These are phyloP conservation scores for Leucopsar rothschildi DNA, from an alignment of 2,113 vertebrate species.

Conservation along the genomic window DNA sequence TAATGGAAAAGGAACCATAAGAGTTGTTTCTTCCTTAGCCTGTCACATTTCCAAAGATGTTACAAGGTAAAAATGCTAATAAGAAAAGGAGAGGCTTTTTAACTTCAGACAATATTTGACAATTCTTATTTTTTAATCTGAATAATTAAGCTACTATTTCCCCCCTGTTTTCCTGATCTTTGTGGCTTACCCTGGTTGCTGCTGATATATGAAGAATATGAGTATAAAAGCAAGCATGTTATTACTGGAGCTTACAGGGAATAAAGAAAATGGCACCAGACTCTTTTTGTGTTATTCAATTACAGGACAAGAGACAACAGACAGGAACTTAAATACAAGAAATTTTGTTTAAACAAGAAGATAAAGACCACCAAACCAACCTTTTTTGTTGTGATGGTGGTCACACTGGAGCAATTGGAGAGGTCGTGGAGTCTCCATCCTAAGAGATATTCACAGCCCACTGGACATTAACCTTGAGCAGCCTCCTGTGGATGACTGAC, in stretches of 20 bases:
- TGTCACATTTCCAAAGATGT: background rate
- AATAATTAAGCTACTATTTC: background rate
- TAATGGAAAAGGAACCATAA: background rate
- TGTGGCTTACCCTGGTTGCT: background rate
- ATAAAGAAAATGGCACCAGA: background rate
- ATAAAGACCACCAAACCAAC: background rate
- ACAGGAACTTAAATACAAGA: background rate
- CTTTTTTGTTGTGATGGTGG: background rate
- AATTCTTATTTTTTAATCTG: background rate
- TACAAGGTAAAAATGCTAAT: background rate
- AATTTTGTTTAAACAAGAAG: background rate
- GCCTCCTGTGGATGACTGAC: background rate
- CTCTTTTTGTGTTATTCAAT: background rate
- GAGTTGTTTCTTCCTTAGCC: background rate
- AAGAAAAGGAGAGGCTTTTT: background rate
- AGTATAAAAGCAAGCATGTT: background rate
- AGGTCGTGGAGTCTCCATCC: background rate
- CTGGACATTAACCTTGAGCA: background rate
- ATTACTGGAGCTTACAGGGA: background rate
- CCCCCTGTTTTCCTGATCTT: fast-evolving
- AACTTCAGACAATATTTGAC: background rate
- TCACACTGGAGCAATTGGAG: background rate
- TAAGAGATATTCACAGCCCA: background rate
- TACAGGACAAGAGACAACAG: background rate
- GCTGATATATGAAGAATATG: background rate